phyloP scores from a whole-genome alignment of 2,797 vertebrate species.

The Hylomyscus alleni region DNA sequence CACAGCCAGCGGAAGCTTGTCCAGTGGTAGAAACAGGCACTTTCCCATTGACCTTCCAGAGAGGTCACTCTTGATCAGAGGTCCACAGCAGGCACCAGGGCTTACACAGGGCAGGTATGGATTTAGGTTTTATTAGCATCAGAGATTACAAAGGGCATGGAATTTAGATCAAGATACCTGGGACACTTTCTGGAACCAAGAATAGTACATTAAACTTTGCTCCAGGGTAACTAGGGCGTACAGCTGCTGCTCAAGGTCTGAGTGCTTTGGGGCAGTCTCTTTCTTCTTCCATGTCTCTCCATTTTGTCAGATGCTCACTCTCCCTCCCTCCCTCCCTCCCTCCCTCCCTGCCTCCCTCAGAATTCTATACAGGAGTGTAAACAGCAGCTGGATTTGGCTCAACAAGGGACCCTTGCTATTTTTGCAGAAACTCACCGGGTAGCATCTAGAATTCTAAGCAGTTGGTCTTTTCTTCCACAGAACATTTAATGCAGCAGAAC shows the following conservation, averaged over 20 bases:
- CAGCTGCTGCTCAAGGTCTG: neutral
- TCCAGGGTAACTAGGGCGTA: neutral
- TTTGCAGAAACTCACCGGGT: conserved; percentile 28
- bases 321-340: neutral
- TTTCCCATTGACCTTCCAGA: neutral
- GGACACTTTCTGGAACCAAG: neutral
- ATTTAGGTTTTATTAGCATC: conserved; percentile 15
- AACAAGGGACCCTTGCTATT: neutral
- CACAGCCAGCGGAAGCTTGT: neutral
- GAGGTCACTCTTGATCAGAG: neutral
- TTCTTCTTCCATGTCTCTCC: neutral
- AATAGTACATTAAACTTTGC: neutral
- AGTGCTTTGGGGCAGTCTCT: neutral
- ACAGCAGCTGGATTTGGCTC: neutral
- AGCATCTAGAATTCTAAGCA: conserved; percentile 46
- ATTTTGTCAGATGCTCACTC: neutral
- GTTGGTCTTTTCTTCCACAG: conserved; percentile 23
- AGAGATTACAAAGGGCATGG: neutral
- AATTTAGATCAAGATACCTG: conserved; percentile 6
- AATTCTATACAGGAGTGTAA: neutral
- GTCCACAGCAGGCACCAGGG: neutral
- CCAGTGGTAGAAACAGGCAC: neutral
- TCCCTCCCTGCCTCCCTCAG: too few relatives aligned
- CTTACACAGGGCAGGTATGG: neutral
- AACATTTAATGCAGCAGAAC: conserved; percentile 26